Evolutionary conservation across 2,888 invertebrate genomes (phyloP), one percentile per base, ranked within the genome.

Genomic region (Furcula furcula): DNA sequence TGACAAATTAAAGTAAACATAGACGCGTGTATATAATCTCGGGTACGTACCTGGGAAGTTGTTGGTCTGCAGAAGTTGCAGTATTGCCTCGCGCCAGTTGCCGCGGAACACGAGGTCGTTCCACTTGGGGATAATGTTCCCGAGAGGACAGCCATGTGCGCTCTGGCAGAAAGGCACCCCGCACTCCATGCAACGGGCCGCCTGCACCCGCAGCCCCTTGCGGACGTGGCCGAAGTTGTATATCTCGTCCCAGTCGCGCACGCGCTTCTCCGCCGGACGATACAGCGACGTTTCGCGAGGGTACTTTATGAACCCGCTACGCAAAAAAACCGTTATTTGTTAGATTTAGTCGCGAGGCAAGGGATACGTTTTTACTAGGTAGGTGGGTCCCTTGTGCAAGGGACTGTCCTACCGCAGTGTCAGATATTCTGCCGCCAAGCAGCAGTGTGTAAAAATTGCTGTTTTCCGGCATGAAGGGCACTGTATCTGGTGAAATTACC

Each of bases 81-180:
- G 92, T 4, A 99, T 88, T 10, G 99, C 99, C 76, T 98, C 97
- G 47, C 93, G 92, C 99, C 99, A 99, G 69, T 98, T 95, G 29
- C 93, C 94, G 67, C 95, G 92, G 90, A 95, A 99, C n/a, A 99
- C 92, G 11, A 99, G 92, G 71, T 98, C 97, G 83, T 99, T 99
- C 98, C 98, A 99, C 87, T 98, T 98, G 33, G 99, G 99, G 53
- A 99, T 98, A 56, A 99, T 97, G 81, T 99, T 99, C 18, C 98
- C 98, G 21, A 99, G 91, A 0, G 99, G 99, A 73, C 99, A 99
- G 29, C 99, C 99, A 75, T 98, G 96, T 4, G 40, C 91, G 20
- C 65, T 60, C 75, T 83, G 83, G 20, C 99, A 99, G 90, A 99
- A 98, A 26, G 99, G 84, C 96, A 99, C 98, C 13, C 99, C 99